Percentiles rank a stretch among this genome's conserved stretches.
Conservation (phyloP, 37 sponge, comb jelly and placozoan genomes). For the Hexactinellida sp. region DNA sequence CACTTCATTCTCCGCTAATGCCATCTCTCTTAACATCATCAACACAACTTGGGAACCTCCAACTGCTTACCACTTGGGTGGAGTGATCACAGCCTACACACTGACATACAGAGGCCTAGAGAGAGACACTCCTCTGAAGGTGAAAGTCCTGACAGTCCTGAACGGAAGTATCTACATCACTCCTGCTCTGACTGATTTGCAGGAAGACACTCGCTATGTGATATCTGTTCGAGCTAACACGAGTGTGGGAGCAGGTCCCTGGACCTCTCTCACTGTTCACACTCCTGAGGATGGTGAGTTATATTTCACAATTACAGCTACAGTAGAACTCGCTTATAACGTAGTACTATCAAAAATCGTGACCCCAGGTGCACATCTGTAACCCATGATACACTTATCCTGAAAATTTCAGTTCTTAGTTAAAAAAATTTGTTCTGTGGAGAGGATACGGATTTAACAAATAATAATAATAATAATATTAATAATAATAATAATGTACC, state of each 20-base stretch:
- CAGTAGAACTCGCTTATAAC: too few species aligned
- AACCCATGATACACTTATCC: too few species aligned
- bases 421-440: too few species aligned
- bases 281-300: neutral
- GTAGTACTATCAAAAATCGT: too few species aligned
- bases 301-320: too few species aligned
- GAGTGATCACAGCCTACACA: neutral
- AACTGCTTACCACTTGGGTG: neutral
- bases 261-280: neutral
- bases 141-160: neutral
- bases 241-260: neutral
- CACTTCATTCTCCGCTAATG: neutral
- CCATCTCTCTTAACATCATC: neutral
- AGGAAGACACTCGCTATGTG: neutral
- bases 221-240: neutral
- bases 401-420: too few species aligned
- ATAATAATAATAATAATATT: too few species aligned
- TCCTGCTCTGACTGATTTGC: neutral
- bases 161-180: neutral
- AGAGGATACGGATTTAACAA: too few species aligned
- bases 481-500: too few species aligned
- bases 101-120: neutral
- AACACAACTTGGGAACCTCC: conserved; percentile 5
- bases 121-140: neutral
- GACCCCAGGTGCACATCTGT: too few species aligned